Evolutionary conservation across 2,113 vertebrate species (phyloP).

Genomic region (Merops nubicus): DNA sequence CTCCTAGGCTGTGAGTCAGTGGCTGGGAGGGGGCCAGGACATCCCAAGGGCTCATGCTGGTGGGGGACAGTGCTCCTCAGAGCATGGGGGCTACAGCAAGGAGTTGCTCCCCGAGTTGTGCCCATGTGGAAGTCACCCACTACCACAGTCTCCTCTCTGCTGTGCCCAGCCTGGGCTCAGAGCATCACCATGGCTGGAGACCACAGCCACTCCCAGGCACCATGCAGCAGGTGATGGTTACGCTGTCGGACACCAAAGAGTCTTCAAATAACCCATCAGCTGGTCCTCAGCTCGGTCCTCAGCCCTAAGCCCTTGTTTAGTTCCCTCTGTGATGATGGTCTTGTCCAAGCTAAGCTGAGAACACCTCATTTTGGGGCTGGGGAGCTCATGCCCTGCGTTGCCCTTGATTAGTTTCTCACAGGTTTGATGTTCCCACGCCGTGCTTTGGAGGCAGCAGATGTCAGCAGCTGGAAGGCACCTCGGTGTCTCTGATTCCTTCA

Average conservation of each 20-base stretch:
- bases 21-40: neutral
- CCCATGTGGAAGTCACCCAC: neutral
- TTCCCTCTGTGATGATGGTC: neutral
- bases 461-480: conserved; percentile 30
- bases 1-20: fast-evolving
- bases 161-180: neutral
- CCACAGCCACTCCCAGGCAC: fast-evolving
- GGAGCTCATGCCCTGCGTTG: neutral
- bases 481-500: neutral
- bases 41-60: fast-evolving
- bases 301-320: neutral
- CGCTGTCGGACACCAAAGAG: fast-evolving
- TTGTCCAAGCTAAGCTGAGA: neutral
- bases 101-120: fast-evolving
- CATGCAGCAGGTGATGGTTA: neutral
- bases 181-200: neutral
- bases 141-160: neutral
- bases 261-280: neutral
- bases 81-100: fast-evolving
- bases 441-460: conserved; percentile 39
- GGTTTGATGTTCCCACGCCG: neutral
- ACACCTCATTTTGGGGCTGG: neutral
- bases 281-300: neutral
- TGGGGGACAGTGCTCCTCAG: neutral
- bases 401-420: neutral